phyloP scores from a whole-genome alignment of 1,140 invertebrate genomes.

The Hylaeus volcanicus region DNA sequence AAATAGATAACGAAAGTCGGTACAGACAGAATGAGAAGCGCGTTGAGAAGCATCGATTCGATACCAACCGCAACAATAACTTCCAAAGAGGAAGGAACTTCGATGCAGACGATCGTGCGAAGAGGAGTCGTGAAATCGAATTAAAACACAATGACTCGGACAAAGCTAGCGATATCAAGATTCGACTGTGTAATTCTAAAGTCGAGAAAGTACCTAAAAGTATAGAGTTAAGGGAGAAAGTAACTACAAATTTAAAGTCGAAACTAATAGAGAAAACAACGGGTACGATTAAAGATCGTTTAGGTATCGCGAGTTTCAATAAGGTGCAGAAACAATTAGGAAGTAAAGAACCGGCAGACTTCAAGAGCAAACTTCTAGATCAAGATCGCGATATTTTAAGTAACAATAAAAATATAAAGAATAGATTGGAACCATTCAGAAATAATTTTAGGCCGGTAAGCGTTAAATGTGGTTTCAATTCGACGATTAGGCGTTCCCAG shows the following conservation, averaged over 20 bases:
- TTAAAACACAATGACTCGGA: conserved; percentile 41
- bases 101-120: conserved; percentile 40
- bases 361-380: conserved; percentile 34
- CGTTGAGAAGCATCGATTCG: conserved; percentile 47
- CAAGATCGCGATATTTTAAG: conserved; percentile 64
- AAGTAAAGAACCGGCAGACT: conserved; percentile 69
- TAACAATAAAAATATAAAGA: conserved; percentile 79
- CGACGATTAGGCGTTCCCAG: conserved; percentile 28
- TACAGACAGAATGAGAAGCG: conserved; percentile 58
- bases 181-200: conserved; percentile 61
- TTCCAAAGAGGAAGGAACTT: conserved; percentile 52
- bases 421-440: conserved; percentile 78
- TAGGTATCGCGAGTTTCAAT: conserved; percentile 55
- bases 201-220: conserved; percentile 50
- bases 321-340: conserved; percentile 69
- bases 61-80: conserved; percentile 49
- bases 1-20: conserved; percentile 43
- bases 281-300: conserved; percentile 69
- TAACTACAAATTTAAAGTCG: conserved; percentile 1
- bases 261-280: conserved; percentile 46
- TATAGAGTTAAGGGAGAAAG: conserved; percentile 55
- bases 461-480: conserved; percentile 48
- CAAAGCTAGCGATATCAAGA: conserved; percentile 62
- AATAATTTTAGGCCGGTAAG: conserved; percentile 72
- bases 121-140: conserved; percentile 50